Base-by-base conservation (phyloP, 2,797 vertebrate species). In the Coluber constrictor region DNA sequence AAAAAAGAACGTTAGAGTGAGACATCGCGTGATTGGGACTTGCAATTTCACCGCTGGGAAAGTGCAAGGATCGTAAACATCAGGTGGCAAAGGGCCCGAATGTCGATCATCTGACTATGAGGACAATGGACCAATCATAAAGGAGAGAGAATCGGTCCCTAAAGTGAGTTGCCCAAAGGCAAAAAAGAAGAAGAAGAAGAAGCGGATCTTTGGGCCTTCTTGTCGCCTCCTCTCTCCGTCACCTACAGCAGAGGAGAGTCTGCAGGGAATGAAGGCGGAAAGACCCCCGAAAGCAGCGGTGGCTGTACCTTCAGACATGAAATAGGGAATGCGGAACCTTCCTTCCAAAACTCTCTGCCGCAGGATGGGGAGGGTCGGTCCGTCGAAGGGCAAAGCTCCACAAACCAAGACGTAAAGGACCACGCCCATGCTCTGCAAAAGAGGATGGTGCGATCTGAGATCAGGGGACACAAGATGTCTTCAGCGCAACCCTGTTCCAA, bases 321-420 rank as follows among this genome's bases (percentile, higher is more conserved):
- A 99, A 96, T 99, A 99, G 0, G 99, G 99, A 97, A 99, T 99
- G 91, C 99, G 98, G 98, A 99, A 99, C 96, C 99, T 98, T 94
- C 99, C 99, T 97, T 99, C 99, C 92, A 99, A 97, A 93, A 99
- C 99, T 18, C 99, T 97, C 96, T 99, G 99, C 96, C 99, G 98
- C 95, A 99, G 98, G 95, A 99, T 98, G 13, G 99, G 99, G 90
- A 99, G 98, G 0, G 99, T 98, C 87, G 99, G 99, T 86, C 99
- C 99, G 32, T 99, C 99, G 10, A 99, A 99, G 92, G 99, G 99
- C 94, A 99, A 96, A 0, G 99, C 99, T 54, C 99, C 99, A 91
- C 99, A 99, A 94, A 99, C 99, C 96, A 99, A 97, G 32, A 99
- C 99, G 0, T 99, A 99, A 2, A 99, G 98, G 93, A 99, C 99